A percentile compares a stretch with the other conserved stretches of the same genome.
phyloP scores from a whole-genome alignment of 2,113 vertebrate species.

The Hiodon tergisus region DNA sequence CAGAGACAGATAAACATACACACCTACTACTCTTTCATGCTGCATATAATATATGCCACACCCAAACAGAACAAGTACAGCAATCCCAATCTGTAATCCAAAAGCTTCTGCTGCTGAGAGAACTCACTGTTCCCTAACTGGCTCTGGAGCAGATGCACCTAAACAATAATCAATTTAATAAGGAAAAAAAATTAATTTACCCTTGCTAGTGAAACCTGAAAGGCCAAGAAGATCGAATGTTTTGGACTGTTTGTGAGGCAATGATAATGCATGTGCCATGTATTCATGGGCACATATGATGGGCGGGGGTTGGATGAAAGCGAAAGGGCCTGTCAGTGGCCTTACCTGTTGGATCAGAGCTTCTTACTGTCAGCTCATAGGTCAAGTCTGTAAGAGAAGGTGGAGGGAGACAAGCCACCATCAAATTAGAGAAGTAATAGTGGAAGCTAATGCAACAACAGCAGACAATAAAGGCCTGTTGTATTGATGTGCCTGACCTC shows the following conservation, averaged over 20 bases:
- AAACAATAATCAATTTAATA: too few relatives aligned
- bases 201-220: too few relatives aligned
- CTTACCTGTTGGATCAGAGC: slow-evolving; percentile 84
- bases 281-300: background rate
- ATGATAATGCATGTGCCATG: background rate
- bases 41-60: background rate
- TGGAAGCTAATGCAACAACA: background rate
- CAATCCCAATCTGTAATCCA: background rate
- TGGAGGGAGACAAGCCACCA: slow-evolving; percentile 25
- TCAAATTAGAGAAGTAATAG: background rate
- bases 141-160: too few relatives aligned
- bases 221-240: too few relatives aligned
- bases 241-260: too few relatives aligned
- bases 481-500: background rate
- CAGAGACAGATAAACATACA: too few relatives aligned
- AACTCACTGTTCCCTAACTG: too few relatives aligned
- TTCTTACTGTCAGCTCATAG: slow-evolving; percentile 87
- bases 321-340: background rate
- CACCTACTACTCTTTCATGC: too few relatives aligned
- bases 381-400: slow-evolving; percentile 73
- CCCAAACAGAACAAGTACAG: background rate
- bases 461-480: background rate
- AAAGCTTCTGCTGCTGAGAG: too few relatives aligned
- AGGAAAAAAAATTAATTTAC: too few relatives aligned
- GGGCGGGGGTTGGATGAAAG: too few relatives aligned